These are phyloP conservation scores for Tetragnatha montana DNA, from an alignment of 2,888 invertebrate species.

Conservation along the genomic window DNA sequence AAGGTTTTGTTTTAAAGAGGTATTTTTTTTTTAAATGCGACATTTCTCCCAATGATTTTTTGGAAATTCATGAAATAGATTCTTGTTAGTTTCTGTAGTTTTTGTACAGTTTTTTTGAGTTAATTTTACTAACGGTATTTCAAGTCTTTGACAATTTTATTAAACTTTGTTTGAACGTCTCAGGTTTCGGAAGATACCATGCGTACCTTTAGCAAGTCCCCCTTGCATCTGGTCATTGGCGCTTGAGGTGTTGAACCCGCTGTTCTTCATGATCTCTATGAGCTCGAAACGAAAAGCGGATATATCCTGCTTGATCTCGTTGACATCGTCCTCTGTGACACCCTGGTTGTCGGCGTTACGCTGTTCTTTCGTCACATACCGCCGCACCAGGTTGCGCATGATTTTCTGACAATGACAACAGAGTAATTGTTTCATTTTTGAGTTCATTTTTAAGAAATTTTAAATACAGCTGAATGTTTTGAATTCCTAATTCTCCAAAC, in stretches of 20 bases:
- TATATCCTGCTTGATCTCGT: conserved; percentile 99
- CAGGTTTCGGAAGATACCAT: too few relatives aligned
- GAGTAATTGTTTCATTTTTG: not conserved
- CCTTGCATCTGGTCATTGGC: conserved; percentile 67
- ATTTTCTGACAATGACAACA: conserved; percentile 81
- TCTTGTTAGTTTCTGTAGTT: too few relatives aligned
- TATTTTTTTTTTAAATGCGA: too few relatives aligned
- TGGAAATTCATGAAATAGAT: too few relatives aligned
- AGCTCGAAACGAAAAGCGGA: conserved; percentile 98
- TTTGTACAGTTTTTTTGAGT: too few relatives aligned
- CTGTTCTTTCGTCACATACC: conserved; percentile 97
- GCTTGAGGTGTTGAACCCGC: conserved; percentile 69
- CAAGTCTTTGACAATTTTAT: too few relatives aligned
- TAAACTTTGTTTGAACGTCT: too few relatives aligned
- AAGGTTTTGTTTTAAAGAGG: too few relatives aligned
- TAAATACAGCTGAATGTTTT: too few relatives aligned
- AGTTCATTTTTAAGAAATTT: not conserved
- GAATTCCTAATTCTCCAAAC: too few relatives aligned
- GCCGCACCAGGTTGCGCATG: conserved; percentile 95
- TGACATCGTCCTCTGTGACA: conserved; percentile 98
- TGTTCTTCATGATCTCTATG: conserved; percentile 88
- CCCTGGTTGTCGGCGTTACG: conserved; percentile 96
- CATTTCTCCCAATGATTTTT: too few relatives aligned
- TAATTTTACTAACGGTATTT: too few relatives aligned
- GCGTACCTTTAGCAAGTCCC: conserved; percentile 62